Evolutionary conservation across 2,888 invertebrate genomes (phyloP), one percentile per base, ranked within the genome.

Genomic region (Lycaena phlaeas): DNA sequence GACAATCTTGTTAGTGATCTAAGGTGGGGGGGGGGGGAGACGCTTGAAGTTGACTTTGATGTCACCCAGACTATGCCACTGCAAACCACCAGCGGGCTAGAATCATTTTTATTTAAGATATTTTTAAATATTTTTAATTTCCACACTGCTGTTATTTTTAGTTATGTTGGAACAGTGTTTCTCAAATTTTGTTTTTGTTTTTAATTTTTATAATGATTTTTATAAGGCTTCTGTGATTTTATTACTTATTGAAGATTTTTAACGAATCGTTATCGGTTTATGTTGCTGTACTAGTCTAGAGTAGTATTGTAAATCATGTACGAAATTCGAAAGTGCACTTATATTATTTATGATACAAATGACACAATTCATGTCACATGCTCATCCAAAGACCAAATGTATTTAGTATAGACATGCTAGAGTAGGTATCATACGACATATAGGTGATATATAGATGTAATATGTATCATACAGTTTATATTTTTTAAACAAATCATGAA

Each of bases 321-420:
- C 53, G 56, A 58, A 75, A 78, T 73, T 74, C 55, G 50, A 69
- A 81, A 82, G 82, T 84, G 82, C 82, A 78, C 82, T 84, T 82
- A 81, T 71, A 70, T 74, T 68, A 66, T 77, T 72, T 70, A 74
- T 27, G 39, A 73, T 68, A 69, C 61, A 66, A n/a, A 74, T 71
- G 68, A 75, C 68, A 70, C 66, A 75, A 66, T 78, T 81, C 81
- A 81, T 81, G 77, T 78, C 68, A 79, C 74, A 78, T 68, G 79
- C 78, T 79, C 81, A 81, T 76, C 81, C 79, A 81, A 82, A 84
- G 82, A 84, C 82, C 82, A 82, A 81, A 77, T 77, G 73, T 77
- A 69, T 70, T 70, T 79, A 81, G 75, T 65, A 62, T 78, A 79
- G 65, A 64, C 52, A 73, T 60, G 71, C 73, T 82, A 82, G 76